A percentile compares a stretch with the other conserved stretches of the same genome.
These are phyloP conservation scores for Ptychodera flava DNA, from an alignment of 35 echinoderm and acorn worm genomes.

Conservation along the genomic window DNA sequence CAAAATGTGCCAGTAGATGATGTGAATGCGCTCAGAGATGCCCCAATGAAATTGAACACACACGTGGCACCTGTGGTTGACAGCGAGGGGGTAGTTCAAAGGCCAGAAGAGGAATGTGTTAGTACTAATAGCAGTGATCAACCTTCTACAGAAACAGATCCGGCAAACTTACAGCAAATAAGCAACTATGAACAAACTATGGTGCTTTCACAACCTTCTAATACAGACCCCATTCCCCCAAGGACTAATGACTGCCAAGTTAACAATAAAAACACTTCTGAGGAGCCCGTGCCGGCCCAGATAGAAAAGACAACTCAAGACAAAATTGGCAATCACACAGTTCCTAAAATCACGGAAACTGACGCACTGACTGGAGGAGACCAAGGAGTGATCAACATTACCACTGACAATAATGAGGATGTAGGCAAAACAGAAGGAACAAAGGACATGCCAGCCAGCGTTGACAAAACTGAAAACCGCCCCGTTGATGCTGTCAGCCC, in stretches of 20 bases:
- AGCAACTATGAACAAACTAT: background rate
- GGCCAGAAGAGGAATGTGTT: too few species aligned
- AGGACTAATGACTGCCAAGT: background rate
- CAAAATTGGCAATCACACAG: background rate
- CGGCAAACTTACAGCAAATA: background rate
- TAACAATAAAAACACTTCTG: too few species aligned
- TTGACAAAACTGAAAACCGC: too few species aligned
- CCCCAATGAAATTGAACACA: background rate
- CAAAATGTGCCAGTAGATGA: background rate
- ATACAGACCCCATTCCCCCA: background rate
- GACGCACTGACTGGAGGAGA: too few species aligned
- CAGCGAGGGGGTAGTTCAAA: too few species aligned
- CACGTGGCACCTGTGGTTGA: background rate
- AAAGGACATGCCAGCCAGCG: too few species aligned
- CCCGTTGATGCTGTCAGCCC: background rate
- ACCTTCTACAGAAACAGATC: background rate
- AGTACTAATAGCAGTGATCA: background rate
- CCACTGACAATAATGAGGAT: too few species aligned
- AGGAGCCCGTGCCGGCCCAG: too few species aligned
- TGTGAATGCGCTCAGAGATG: background rate
- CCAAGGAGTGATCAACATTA: too few species aligned
- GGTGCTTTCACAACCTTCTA: too few species aligned
- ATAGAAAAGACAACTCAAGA: background rate
- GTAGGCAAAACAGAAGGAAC: too few species aligned
- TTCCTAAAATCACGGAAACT: too few species aligned